Evolutionary conservation across 2,888 invertebrate genomes (phyloP), one percentile per base, ranked within the genome.

Genomic region (Seladonia tumulorum): DNA sequence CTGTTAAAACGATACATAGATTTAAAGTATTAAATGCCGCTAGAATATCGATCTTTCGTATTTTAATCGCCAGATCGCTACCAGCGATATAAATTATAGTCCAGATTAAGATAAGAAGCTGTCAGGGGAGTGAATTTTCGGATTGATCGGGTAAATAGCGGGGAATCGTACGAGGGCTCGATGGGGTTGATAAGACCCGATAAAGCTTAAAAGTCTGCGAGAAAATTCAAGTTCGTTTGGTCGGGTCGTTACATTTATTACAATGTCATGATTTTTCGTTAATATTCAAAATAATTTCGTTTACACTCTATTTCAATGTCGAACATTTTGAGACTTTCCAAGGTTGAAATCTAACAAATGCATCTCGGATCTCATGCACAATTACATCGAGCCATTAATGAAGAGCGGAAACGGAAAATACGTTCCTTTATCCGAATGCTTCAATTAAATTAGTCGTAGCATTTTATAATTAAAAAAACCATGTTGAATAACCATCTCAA

Each of bases 21-120:
- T 18, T 29, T 45, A 16, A 47, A 66, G 22, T 76, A 47, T 76
- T 76, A 76, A 66, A 47, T 35, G 66, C 29, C 4, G n/a, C 14
- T n/a, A 5, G n/a, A 83, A 76, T 29, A 47, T 89, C 81, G 71
- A 73, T 60, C 79, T 75, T 14, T n/a, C 47, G 16, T 16, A 63
- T 42, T 73, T 53, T 63, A 57, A 72, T 73, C 83, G 57, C 47
- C 68, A 66, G 79, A 73, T 72, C 63, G 39, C 35, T 29, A 63
- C 22, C 60, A 60, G 53, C 49, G 18, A 39, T 47, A 42, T 47
- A 72, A 82, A 49, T 76, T 76, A 63, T 66, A 45, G 76, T 16
- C 16, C 18, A 84, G 77, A 77, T 74, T 45, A n/a, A 80, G 85
- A 86, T 86, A 86, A 86, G 80, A 42, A 63, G 57, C 68, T 60